A percentile compares a stretch with the other conserved stretches of the same genome.
Evolutionary conservation across 2,888 invertebrate species (phyloP).

Genomic region (Spisula solida): DNA sequence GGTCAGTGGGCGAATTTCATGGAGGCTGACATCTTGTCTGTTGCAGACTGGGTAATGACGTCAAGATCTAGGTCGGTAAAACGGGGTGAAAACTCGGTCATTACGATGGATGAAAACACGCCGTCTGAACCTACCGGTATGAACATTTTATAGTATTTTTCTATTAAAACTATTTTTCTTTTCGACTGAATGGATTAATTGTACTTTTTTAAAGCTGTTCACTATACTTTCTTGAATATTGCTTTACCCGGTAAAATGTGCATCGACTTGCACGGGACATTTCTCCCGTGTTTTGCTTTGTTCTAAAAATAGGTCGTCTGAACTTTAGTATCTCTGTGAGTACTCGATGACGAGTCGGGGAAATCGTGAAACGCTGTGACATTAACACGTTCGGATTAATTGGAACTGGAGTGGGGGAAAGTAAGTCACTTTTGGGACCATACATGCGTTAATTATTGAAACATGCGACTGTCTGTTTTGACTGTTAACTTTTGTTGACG

Average conservation of each 20-base stretch:
- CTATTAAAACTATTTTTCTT: constrained; percentile 31
- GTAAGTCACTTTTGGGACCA: not conserved
- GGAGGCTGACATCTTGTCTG: constrained; percentile 80
- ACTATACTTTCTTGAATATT: not conserved
- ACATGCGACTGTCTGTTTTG: not conserved
- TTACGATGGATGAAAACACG: constrained; percentile 79
- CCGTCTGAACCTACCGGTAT: constrained; percentile 78
- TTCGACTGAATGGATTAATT: not conserved
- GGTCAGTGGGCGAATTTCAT: constrained; percentile 52
- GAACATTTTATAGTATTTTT: constrained; percentile 57
- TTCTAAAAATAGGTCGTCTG: constrained; percentile 74
- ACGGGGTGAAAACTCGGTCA: constrained; percentile 83
- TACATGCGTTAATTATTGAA: not conserved
- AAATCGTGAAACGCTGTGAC: not conserved
- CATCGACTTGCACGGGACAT: constrained; percentile 62
- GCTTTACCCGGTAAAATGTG: constrained; percentile 66
- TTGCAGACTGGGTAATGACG: constrained; percentile 79
- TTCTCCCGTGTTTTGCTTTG: constrained; percentile 72
- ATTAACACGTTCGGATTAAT: not conserved
- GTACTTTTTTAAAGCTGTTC: not conserved
- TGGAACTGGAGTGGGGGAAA: not conserved
- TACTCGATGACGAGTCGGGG: constrained; percentile 6
- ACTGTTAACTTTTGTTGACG: constrained; percentile 40
- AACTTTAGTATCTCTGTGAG: constrained; percentile 33
- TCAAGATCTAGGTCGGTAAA: constrained; percentile 80